phyloP scores from a whole-genome alignment of 2,888 invertebrate species.

The Aethes cnicana region DNA sequence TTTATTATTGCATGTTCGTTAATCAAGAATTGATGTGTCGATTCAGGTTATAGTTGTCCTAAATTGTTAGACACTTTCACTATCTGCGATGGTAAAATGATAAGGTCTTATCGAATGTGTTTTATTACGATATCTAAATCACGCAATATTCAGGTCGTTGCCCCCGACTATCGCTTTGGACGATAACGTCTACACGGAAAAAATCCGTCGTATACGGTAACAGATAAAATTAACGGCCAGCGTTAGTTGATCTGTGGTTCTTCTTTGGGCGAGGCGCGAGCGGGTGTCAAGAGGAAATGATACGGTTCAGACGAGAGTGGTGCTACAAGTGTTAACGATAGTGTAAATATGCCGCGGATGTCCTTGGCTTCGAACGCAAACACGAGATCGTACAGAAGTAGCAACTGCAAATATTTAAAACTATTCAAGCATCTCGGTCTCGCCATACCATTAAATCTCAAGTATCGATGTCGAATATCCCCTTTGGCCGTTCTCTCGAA shows the following conservation, averaged over 20 bases:
- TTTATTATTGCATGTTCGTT: conserved; percentile 41
- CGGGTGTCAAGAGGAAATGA: conserved; percentile 31
- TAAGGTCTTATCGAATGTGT: conserved; percentile 38
- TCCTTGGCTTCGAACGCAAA: conserved; percentile 45
- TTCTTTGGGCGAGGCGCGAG: conserved; percentile 35
- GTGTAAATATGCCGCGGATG: conserved; percentile 47
- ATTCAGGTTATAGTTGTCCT: conserved; percentile 5
- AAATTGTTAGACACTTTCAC: conserved; percentile 22
- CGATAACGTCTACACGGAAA: conserved; percentile 74
- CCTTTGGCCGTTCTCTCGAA: too few species aligned
- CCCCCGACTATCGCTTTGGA: conserved; percentile 65
- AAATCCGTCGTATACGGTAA: conserved; percentile 56
- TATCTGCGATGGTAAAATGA: conserved; percentile 19
- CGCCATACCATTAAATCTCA: too few species aligned
- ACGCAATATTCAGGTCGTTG: conserved; percentile 65
- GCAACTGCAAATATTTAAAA: conserved; percentile 14
- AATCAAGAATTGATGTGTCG: conserved; percentile 25
- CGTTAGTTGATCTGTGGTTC: conserved; percentile 44
- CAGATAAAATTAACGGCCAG: conserved; percentile 58
- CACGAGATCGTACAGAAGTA: conserved; percentile 15
- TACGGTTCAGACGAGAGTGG: conserved; percentile 45
- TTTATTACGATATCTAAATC: conserved; percentile 55
- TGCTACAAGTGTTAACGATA: conserved; percentile 38
- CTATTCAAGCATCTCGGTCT: conserved; percentile 5
- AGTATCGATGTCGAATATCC: not conserved